Conservation (phyloP, 2,113 vertebrate species). For the Eonycteris spelaea region DNA sequence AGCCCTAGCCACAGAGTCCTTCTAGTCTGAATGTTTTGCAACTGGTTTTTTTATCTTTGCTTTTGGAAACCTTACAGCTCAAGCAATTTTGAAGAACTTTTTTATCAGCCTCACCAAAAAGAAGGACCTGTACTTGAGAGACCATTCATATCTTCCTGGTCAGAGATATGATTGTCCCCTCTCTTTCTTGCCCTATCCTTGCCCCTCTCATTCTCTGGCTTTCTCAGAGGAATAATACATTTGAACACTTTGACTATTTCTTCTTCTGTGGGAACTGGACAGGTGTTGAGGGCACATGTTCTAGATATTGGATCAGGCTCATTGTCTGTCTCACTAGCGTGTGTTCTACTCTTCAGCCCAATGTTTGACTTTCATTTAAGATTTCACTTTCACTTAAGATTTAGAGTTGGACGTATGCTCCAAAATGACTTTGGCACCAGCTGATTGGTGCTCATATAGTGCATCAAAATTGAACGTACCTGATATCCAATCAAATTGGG, state of each 20-base stretch:
- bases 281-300: neutral
- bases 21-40: neutral
- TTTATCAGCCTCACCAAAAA: neutral
- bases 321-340: neutral
- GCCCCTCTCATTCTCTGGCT: neutral
- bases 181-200: neutral
- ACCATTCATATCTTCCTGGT: neutral
- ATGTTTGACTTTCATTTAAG: slow-evolving; percentile 1
- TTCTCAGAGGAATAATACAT: neutral
- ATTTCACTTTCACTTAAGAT: slow-evolving; percentile 74
- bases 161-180: neutral
- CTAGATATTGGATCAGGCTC: neutral
- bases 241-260: neutral
- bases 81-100: neutral
- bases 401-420: slow-evolving; percentile 58
- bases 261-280: neutral
- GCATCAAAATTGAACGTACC: slow-evolving; percentile 40
- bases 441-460: slow-evolving; percentile 28
- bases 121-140: neutral
- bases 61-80: neutral
- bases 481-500: neutral
- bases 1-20: neutral
- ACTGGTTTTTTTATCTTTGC: neutral
- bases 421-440: slow-evolving; percentile 55
- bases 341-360: slow-evolving; percentile 58